Conservation (phyloP, 2,888 invertebrate species). For the Onchidella celtica region DNA sequence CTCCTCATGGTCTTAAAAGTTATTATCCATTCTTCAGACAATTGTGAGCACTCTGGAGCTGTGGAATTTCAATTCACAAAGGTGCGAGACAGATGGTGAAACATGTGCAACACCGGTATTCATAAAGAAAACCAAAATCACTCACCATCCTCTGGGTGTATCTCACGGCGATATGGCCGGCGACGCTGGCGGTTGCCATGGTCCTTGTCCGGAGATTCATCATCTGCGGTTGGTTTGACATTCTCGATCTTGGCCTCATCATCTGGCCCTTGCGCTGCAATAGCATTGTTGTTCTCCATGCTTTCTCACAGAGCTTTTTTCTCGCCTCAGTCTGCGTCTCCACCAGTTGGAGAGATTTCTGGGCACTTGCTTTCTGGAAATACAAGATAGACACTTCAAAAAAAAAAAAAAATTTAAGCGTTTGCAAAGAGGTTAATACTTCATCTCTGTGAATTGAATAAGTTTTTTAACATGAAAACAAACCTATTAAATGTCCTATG, state of each 20-base stretch:
- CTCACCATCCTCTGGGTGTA: conserved; percentile 45
- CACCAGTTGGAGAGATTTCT: conserved; percentile 49
- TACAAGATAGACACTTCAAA: background rate
- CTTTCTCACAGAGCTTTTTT: background rate
- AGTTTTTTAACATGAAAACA: no score
- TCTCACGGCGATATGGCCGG: conserved; percentile 28
- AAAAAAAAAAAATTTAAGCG: no score
- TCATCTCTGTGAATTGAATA: no score
- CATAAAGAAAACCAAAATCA: conserved; percentile 1
- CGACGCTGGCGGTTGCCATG: conserved; percentile 28
- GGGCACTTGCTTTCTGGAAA: conserved; percentile 38
- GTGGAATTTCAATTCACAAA: no score
- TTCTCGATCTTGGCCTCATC: conserved; percentile 49
- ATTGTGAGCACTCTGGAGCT: no score
- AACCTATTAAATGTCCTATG: no score
- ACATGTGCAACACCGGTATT: no score
- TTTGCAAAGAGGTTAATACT: no score
- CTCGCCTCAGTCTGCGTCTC: conserved; percentile 48
- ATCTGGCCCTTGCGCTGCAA: conserved; percentile 41
- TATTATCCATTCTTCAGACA: no score
- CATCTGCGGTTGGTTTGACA: conserved; percentile 46
- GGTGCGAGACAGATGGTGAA: no score
- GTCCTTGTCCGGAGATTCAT: conserved; percentile 35
- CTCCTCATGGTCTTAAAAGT: no score
- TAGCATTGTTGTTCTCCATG: conserved; percentile 50